Percentiles rank a stretch among this genome's conserved stretches.
These are phyloP conservation scores for Bucco capensis DNA, from an alignment of 2,113 vertebrate genomes.

Conservation along the genomic window DNA sequence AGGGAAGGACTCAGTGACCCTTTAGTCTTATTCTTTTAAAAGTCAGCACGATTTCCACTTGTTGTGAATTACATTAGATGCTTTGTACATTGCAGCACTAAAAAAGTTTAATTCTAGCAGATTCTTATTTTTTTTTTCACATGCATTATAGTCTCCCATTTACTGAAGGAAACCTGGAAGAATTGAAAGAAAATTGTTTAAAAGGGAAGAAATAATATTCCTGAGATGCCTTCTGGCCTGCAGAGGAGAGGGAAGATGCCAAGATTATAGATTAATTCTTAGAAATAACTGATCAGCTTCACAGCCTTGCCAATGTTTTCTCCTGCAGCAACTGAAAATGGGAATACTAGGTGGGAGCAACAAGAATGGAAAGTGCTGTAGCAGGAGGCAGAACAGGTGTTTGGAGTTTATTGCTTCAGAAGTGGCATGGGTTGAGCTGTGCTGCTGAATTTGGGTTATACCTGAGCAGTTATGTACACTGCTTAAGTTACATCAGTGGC, in stretches of 20 bases:
- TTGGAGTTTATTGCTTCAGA: background rate
- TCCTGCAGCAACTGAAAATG: background rate
- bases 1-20: background rate
- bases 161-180: background rate
- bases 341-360: background rate
- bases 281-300: background rate
- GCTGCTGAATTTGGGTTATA: background rate
- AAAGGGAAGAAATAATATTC: background rate
- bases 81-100: background rate
- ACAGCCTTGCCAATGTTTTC: background rate
- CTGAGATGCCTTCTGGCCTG: background rate
- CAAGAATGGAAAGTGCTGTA: background rate
- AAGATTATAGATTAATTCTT: background rate
- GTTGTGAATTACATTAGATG: background rate
- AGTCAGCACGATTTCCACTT: background rate
- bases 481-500: background rate
- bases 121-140: background rate
- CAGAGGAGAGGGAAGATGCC: background rate
- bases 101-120: background rate
- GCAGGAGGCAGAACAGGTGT: fast-evolving
- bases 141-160: background rate
- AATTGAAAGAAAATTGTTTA: background rate
- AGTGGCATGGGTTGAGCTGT: fast-evolving
- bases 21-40: background rate
- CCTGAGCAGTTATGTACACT: background rate